Evolutionary conservation across 1,140 invertebrate genomes (phyloP).

Genomic region (Spodoptera frugiperda): DNA sequence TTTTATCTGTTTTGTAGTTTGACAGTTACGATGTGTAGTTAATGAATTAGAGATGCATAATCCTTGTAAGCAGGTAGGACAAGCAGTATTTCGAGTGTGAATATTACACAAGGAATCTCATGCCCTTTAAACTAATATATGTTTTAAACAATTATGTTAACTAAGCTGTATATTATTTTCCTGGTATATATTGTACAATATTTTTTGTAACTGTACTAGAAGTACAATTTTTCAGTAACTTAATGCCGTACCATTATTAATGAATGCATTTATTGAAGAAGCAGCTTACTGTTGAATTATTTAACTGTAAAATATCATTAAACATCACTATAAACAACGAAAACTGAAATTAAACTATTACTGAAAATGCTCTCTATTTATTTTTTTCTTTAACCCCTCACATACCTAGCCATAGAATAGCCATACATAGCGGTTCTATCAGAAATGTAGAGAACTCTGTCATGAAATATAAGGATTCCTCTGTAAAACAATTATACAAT

Average conservation of each 20-base stretch:
- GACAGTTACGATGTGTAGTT: slow-evolving; percentile 31
- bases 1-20: slow-evolving; percentile 51
- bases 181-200: slow-evolving; percentile 4
- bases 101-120: slow-evolving; percentile 14
- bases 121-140: background rate
- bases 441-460: no score
- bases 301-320: slow-evolving; percentile 33
- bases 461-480: no score
- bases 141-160: slow-evolving; percentile 19
- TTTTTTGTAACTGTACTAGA: slow-evolving; percentile 21
- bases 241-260: slow-evolving; percentile 27
- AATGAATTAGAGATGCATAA: slow-evolving; percentile 36
- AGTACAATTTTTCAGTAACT: slow-evolving; percentile 21
- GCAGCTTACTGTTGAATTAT: slow-evolving; percentile 39
- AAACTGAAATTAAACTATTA: slow-evolving; percentile 59
- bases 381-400: background rate
- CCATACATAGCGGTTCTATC: no score
- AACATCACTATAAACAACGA: slow-evolving; percentile 58
- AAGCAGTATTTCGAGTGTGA: slow-evolving; percentile 15
- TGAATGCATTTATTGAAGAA: slow-evolving; percentile 32
- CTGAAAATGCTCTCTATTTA: slow-evolving; percentile 47
- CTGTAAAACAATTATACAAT: no score
- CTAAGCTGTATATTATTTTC: slow-evolving; percentile 19
- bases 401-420: no score
- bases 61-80: slow-evolving; percentile 24